Percentiles rank a stretch among this genome's conserved stretches.
Evolutionary conservation across 1,140 invertebrate species (phyloP).

Genomic region (Drosophila nasuta): DNA sequence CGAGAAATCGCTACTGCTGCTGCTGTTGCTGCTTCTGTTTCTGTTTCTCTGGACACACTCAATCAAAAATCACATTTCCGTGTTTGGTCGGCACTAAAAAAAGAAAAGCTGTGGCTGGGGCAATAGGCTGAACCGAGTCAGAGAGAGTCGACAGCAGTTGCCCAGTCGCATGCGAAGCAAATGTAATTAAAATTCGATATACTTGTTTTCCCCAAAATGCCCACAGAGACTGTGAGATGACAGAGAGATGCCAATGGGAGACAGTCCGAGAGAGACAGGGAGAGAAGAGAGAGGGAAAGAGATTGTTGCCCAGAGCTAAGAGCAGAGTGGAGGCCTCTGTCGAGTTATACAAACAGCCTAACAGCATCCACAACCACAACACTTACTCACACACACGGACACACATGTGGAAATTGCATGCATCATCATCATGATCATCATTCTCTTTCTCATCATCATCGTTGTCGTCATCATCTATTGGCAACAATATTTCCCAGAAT

Average conservation of each 20-base stretch:
- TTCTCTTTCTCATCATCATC: constrained; percentile 56
- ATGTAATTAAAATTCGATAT: constrained; percentile 84
- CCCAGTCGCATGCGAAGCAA: constrained; percentile 66
- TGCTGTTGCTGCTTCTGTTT: not conserved
- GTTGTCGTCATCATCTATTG: constrained; percentile 34
- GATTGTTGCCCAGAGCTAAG: constrained; percentile 14
- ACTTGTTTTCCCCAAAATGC: constrained; percentile 79
- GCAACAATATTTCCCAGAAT: constrained; percentile 77
- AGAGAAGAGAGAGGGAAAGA: constrained; percentile 10
- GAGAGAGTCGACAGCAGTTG: constrained; percentile 9
- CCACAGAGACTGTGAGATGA: constrained; percentile 49
- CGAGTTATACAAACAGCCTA: constrained; percentile 46
- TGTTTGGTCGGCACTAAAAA: constrained; percentile 63
- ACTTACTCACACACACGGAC: constrained; percentile 13
- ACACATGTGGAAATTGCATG: constrained; percentile 50
- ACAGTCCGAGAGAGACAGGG: not conserved
- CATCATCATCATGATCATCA: constrained; percentile 67
- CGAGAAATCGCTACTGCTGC: constrained; percentile 10
- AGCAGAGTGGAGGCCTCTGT: constrained; percentile 37
- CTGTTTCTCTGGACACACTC: constrained; percentile 58
- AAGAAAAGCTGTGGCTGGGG: constrained; percentile 45
- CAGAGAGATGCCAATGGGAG: not conserved
- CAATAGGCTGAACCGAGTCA: not conserved
- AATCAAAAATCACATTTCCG: constrained; percentile 80
- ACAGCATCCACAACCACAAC: constrained; percentile 37